A percentile compares a stretch with the other conserved stretches of the same genome.
Evolutionary conservation across 2,797 vertebrate species (phyloP).

Genomic region (Clangula hyemalis): DNA sequence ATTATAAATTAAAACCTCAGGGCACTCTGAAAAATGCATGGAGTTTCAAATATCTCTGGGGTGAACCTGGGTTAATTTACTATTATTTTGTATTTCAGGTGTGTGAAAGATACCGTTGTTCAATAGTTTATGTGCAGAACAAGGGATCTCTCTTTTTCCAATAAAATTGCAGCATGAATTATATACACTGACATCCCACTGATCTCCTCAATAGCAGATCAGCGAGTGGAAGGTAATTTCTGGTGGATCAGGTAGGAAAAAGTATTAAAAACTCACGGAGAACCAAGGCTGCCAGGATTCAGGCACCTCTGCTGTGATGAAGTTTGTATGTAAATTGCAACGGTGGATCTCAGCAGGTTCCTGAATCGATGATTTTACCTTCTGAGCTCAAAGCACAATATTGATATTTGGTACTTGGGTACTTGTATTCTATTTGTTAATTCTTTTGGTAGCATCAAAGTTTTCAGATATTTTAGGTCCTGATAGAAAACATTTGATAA

Average conservation of each 20-base stretch:
- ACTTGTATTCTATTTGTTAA: neutral
- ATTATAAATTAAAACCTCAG: constrained; percentile 43
- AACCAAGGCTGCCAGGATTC: neutral
- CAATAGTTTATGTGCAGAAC: neutral
- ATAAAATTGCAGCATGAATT: neutral
- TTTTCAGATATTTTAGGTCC: neutral
- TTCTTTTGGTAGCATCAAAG: neutral
- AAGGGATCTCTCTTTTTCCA: neutral
- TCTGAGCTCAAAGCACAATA: neutral
- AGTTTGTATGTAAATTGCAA: neutral
- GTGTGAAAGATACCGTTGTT: neutral
- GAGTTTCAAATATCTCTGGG: neutral
- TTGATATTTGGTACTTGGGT: neutral
- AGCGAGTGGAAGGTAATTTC: neutral
- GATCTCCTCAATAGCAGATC: neutral
- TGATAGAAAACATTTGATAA: neutral
- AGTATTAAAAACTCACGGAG: neutral
- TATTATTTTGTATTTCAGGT: neutral
- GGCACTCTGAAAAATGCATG: neutral
- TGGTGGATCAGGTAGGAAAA: neutral
- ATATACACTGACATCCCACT: neutral
- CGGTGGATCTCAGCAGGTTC: neutral
- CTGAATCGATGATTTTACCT: neutral
- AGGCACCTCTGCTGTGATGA: neutral
- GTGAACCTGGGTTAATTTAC: neutral